A percentile compares a stretch with the other conserved stretches of the same genome.
Conservation (phyloP, 1,140 invertebrate genomes). For the Coelopa frigida region DNA sequence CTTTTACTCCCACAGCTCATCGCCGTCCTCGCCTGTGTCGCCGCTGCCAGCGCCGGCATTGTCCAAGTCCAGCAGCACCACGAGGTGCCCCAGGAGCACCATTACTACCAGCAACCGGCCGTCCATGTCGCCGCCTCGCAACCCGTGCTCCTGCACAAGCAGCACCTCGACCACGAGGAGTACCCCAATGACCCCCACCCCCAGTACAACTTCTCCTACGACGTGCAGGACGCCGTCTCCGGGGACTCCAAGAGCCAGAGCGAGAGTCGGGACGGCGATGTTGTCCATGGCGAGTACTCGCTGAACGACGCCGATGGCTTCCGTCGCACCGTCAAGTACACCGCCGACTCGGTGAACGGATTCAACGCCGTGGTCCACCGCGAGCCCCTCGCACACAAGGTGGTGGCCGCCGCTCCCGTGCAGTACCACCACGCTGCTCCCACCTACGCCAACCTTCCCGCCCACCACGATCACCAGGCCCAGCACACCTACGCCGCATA, state of each 20-base stretch:
- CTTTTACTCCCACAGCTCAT: constrained; percentile 8
- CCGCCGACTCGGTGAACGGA: constrained; percentile 42
- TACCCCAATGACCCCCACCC: constrained; percentile 48
- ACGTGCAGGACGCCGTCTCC: constrained; percentile 49
- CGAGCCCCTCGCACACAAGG: constrained; percentile 40
- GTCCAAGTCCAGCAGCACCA: constrained; percentile 28
- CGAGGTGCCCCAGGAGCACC: constrained; percentile 19
- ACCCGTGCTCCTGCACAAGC: constrained; percentile 1
- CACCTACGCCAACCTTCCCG: constrained; percentile 2
- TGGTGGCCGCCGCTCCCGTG: constrained; percentile 24
- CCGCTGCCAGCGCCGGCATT: constrained; percentile 27
- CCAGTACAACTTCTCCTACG: constrained; percentile 48
- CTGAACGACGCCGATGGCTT: constrained; percentile 43
- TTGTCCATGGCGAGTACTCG: constrained; percentile 46
- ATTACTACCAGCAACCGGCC: constrained; percentile 29
- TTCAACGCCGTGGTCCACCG: constrained; percentile 46
- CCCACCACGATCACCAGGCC: constrained; percentile 2
- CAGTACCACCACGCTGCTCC: constrained; percentile 27
- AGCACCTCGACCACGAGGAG: constrained; percentile 24
- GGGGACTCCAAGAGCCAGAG: constrained; percentile 54
- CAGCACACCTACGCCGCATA: constrained; percentile 24
- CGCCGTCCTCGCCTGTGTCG: constrained; percentile 15
- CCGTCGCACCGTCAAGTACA: constrained; percentile 45
- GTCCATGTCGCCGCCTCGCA: background rate
- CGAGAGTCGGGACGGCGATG: constrained; percentile 53